These are phyloP conservation scores for Tonatia bakeri DNA, from an alignment of 2,113 vertebrate species.

Conservation along the genomic window DNA sequence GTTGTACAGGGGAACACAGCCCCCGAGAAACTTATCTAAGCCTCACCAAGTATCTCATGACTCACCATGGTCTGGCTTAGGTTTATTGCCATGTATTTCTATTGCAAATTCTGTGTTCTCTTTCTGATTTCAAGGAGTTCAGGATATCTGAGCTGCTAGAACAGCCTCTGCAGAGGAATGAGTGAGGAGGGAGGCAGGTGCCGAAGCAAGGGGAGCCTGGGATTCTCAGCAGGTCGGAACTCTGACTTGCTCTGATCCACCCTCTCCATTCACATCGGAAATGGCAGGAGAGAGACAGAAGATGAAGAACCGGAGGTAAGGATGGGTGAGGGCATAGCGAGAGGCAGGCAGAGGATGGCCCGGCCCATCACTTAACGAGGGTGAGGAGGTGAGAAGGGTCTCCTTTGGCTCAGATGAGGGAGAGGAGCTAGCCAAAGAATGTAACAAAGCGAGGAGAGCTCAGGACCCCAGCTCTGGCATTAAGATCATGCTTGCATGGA, in stretches of 20 bases:
- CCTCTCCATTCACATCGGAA: neutral
- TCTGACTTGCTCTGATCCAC: neutral
- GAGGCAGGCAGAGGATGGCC: neutral
- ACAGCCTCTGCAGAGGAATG: neutral
- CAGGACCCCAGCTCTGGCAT: neutral
- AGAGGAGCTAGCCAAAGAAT: neutral
- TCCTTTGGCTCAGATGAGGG: neutral
- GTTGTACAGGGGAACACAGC: neutral
- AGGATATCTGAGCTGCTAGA: neutral
- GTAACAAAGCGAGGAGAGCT: neutral
- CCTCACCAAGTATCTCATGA: fast-evolving
- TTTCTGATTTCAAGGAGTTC: neutral
- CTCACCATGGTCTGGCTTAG: neutral
- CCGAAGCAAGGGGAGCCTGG: neutral
- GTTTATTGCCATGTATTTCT: neutral
- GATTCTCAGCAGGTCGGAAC: neutral
- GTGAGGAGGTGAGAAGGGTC: neutral
- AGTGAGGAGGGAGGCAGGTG: neutral
- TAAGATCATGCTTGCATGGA: neutral
- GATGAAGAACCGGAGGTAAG: neutral
- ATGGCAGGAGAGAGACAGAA: neutral
- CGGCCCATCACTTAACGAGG: neutral
- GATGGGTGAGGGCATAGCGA: neutral
- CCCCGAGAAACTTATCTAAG: neutral
- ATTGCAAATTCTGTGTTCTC: neutral